Conservation (phyloP, 1,140 invertebrate species). For the Aporrectodea caliginosa region DNA sequence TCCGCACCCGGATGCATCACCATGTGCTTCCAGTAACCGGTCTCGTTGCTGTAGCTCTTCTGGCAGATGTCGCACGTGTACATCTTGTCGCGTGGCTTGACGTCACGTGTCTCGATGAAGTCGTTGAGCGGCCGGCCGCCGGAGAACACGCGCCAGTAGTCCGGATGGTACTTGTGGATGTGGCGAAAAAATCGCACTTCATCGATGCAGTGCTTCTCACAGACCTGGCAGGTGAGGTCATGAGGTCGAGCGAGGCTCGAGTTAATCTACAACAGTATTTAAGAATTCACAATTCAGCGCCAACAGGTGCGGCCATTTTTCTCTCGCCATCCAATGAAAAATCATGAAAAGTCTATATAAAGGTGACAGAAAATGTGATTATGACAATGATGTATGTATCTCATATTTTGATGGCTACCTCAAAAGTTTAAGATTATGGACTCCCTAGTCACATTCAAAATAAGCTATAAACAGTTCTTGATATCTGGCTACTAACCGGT, state of each 20-base stretch:
- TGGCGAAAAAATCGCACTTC: slow-evolving; percentile 26
- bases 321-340: too few species aligned
- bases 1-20: background rate
- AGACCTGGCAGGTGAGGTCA: slow-evolving; percentile 30
- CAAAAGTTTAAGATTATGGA: too few species aligned
- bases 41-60: background rate
- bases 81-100: background rate
- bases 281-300: too few species aligned
- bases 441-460: too few species aligned
- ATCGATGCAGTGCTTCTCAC: slow-evolving; percentile 31
- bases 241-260: slow-evolving; percentile 23
- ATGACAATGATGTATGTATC: too few species aligned
- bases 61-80: background rate
- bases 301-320: too few species aligned
- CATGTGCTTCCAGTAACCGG: slow-evolving; percentile 8
- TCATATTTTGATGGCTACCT: too few species aligned
- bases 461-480: too few species aligned
- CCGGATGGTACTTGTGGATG: slow-evolving; percentile 32
- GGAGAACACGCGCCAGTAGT: slow-evolving; percentile 31
- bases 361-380: too few species aligned
- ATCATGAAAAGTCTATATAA: too few species aligned
- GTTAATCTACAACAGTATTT: slow-evolving; percentile 14
- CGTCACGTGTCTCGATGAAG: slow-evolving; percentile 26
- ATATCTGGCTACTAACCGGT: too few species aligned
- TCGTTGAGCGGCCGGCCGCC: slow-evolving; percentile 27